Conservation (phyloP, 2,888 invertebrate genomes). For the Trichogramma evanescens region DNA sequence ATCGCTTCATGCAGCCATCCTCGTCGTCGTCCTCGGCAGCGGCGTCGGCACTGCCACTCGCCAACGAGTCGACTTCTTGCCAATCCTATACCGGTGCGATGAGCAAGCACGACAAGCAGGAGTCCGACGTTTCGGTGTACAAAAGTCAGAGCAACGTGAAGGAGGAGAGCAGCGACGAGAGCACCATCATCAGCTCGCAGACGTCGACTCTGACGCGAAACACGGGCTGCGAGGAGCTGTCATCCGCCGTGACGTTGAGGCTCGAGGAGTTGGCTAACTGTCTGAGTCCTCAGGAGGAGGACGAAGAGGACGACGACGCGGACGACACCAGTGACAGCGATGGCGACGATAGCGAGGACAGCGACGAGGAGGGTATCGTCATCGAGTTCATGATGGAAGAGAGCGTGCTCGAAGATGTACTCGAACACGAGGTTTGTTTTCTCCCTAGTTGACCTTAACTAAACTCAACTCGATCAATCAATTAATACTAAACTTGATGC, state of each 20-base stretch:
- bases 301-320: slow-evolving; percentile 47
- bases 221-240: slow-evolving; percentile 53
- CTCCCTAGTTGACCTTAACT: not conserved
- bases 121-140: slow-evolving; percentile 50
- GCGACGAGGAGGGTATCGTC: slow-evolving; percentile 42
- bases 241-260: slow-evolving; percentile 50
- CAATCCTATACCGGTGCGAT: slow-evolving; percentile 1
- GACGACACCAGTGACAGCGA: slow-evolving; percentile 32
- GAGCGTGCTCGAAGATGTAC: slow-evolving; percentile 42
- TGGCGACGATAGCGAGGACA: slow-evolving; percentile 41
- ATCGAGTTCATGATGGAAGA: slow-evolving; percentile 46
- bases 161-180: slow-evolving; percentile 94
- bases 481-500: not conserved
- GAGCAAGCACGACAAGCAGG: slow-evolving; percentile 48
- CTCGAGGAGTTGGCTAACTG: slow-evolving; percentile 52
- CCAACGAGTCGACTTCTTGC: not conserved
- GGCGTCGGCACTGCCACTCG: slow-evolving; percentile 18
- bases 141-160: slow-evolving; percentile 47
- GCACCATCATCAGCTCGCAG: slow-evolving; percentile 92
- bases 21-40: slow-evolving; percentile 28
- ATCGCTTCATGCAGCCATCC: slow-evolving; percentile 64
- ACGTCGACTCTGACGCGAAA: slow-evolving; percentile 92
- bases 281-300: slow-evolving; percentile 46
- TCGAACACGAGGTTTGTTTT: slow-evolving; percentile 40
- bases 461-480: too few relatives aligned